Percentiles rank a stretch among this genome's conserved stretches.
Evolutionary conservation across 2,113 vertebrate genomes (phyloP).

Genomic region (Pica pica): DNA sequence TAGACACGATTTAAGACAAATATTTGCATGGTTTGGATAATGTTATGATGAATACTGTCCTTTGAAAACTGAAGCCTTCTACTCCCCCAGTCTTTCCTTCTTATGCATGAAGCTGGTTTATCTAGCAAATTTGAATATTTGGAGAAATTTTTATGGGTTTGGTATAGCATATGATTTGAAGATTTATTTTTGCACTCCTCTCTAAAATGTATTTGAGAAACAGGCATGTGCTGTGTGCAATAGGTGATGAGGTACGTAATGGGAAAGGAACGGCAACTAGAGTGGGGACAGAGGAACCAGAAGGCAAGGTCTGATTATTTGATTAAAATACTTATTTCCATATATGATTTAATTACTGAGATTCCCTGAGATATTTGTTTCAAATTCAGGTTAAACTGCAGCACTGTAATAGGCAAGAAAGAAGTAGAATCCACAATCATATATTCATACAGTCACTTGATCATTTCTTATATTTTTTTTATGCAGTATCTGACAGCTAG

Average conservation of each 20-base stretch:
- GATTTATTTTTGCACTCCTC: background rate
- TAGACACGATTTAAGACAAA: background rate
- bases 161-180: background rate
- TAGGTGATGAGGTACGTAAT: background rate
- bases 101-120: background rate
- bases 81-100: background rate
- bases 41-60: background rate
- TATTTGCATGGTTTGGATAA: background rate
- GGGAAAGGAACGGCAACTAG: background rate
- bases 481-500: background rate
- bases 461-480: background rate
- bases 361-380: background rate
- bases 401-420: background rate
- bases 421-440: background rate
- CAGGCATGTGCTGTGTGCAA: fast-evolving
- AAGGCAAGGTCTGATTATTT: background rate
- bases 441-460: background rate
- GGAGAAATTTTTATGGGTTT: background rate
- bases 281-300: background rate
- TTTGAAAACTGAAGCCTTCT: background rate
- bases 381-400: background rate
- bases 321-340: background rate
- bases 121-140: background rate
- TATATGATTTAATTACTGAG: background rate
- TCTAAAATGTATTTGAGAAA: background rate